phyloP scores from a whole-genome alignment of 1,140 invertebrate species.

The Pseudomyrmex dendroicus region DNA sequence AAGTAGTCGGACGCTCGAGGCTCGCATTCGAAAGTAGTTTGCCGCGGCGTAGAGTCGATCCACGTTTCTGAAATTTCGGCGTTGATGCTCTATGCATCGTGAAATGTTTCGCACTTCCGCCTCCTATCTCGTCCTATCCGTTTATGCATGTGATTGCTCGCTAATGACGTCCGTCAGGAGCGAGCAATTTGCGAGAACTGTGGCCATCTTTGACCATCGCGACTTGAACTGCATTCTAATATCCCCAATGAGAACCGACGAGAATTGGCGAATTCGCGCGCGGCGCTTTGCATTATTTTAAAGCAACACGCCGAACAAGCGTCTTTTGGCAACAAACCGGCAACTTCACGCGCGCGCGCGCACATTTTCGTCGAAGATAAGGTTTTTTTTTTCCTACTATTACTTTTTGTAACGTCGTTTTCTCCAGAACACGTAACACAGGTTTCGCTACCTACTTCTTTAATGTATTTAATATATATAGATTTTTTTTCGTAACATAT shows the following conservation, averaged over 20 bases:
- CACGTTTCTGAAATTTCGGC: slow-evolving; percentile 51
- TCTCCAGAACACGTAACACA: background rate
- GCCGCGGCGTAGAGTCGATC: slow-evolving; percentile 1
- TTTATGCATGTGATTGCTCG: slow-evolving; percentile 35
- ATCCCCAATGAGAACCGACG: background rate
- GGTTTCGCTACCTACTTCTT: background rate
- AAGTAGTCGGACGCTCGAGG: slow-evolving; percentile 78
- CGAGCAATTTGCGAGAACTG: slow-evolving; percentile 26
- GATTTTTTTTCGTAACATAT: slow-evolving; percentile 16
- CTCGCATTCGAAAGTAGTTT: slow-evolving; percentile 78
- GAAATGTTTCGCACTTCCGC: slow-evolving; percentile 42
- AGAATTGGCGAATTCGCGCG: slow-evolving; percentile 12
- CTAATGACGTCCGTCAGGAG: slow-evolving; percentile 31
- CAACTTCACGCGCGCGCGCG: no score
- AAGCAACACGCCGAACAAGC: no score
- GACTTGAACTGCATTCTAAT: slow-evolving; percentile 14
- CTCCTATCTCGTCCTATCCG: slow-evolving; percentile 24
- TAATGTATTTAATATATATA: slow-evolving; percentile 63
- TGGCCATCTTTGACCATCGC: slow-evolving; percentile 34
- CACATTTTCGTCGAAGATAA: no score
- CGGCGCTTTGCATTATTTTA: slow-evolving; percentile 8
- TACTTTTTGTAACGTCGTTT: background rate
- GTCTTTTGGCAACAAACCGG: no score
- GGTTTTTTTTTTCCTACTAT: no score
- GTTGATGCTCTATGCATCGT: slow-evolving; percentile 5